Base-by-base conservation (phyloP, 2,113 vertebrate genomes). In the Dissostichus mawsoni region DNA sequence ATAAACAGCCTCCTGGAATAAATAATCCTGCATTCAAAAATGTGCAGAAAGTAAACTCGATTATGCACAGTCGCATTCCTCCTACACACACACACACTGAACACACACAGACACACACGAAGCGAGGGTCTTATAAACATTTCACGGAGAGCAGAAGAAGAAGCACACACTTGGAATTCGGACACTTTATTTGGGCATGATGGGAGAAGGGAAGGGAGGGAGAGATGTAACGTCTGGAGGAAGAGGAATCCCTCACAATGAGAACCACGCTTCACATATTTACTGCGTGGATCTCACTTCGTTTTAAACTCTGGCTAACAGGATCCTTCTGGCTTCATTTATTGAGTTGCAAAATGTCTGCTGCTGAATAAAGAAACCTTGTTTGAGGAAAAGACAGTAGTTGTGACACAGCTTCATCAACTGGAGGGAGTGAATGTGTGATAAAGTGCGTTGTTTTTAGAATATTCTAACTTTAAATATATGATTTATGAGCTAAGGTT, bases 181-280 rank as follows among this genome's bases (percentile, higher is more conserved):
- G 92, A 93, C 89, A 73, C 96, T 96, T 96, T 96, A 96, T 96
- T 95, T 96, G 96, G 96, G 94, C 95, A 96, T 94, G 88, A 74
- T 87, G 87, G 82, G 92, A 89, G 87, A 74, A 75, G 80, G 83
- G 82, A 66, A 69, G 78, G 74, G 64, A 69, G 69, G 45, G 77
- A 11, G 8, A 82, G 78, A 86, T 66, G 78, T 81, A 56, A 76
- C 79, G 85, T 85, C 79, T 78, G 11, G 58, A 61, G 83, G 87
- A 74, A 56, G 76, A 87, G 85, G 84, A 88, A 90, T 92, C 88
- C 88, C 91, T 92, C 74, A 72, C 67, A 36, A 71, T 80, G 83
- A 84, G 86, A 84, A 87, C 82, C 59, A 36, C 52, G 36, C 36
- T 41, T 61, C 74, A 80, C 23, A 84, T 80, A 82, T 87, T 89